phyloP scores from a whole-genome alignment of 2,888 invertebrate species.

The Drosophila nr. perissopoda region DNA sequence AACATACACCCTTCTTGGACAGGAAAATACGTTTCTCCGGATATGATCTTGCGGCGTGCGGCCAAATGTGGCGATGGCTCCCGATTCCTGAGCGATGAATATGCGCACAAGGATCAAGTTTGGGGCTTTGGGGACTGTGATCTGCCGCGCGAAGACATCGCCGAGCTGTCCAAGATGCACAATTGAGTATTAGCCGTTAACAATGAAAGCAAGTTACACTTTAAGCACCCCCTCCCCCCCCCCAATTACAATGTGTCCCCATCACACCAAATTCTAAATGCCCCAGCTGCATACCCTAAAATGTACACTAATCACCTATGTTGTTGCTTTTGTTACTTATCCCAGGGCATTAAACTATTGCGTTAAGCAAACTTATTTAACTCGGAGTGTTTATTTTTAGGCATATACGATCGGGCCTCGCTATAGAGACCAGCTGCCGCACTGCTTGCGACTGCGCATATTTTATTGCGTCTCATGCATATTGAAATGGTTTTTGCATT shows the following conservation, averaged over 20 bases:
- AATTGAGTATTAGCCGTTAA: slow-evolving; percentile 74
- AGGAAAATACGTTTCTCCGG: slow-evolving; percentile 87
- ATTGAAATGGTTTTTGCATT: slow-evolving; percentile 24
- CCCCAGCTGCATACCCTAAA: not conserved
- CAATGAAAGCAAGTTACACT: slow-evolving; percentile 39
- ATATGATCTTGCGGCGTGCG: slow-evolving; percentile 87
- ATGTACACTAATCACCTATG: slow-evolving; percentile 15
- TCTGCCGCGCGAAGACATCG: slow-evolving; percentile 86
- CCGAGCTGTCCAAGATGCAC: slow-evolving; percentile 86
- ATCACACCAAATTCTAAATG: not conserved
- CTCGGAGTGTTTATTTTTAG: not conserved
- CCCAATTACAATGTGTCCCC: not conserved
- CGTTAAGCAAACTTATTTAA: slow-evolving; percentile 3
- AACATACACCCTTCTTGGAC: not conserved
- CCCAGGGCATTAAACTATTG: slow-evolving; percentile 56
- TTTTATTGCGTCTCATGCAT: slow-evolving; percentile 43
- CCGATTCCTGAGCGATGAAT: slow-evolving; percentile 83
- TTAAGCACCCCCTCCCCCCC: slow-evolving; percentile 22
- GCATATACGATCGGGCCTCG: slow-evolving; percentile 25
- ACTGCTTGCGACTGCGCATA: not conserved
- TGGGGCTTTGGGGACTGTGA: slow-evolving; percentile 89
- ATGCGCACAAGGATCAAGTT: slow-evolving; percentile 84
- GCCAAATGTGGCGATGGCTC: slow-evolving; percentile 87
- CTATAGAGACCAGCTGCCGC: slow-evolving; percentile 17
- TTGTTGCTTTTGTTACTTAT: slow-evolving; percentile 55